Evolutionary conservation across 2,888 invertebrate species (phyloP).

Genomic region (Chymomyza procnemis): DNA sequence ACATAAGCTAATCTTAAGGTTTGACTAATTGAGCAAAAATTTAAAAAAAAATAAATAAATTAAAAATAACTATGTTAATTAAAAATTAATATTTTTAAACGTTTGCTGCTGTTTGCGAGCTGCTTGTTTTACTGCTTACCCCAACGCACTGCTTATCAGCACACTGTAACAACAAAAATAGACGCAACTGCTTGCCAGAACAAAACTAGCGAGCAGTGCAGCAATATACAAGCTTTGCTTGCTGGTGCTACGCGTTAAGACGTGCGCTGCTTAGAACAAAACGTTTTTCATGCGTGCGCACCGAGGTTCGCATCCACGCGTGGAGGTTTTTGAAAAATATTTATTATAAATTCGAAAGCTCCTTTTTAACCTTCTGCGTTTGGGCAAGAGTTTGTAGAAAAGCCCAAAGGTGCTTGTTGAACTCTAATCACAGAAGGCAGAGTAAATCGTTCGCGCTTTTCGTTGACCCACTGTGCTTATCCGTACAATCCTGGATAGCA

Average conservation of each 20-base stretch:
- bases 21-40: constrained; percentile 52
- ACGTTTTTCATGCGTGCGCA: too few relatives aligned
- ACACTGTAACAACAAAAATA: background rate
- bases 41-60: background rate
- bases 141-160: constrained; percentile 23
- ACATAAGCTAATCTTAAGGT: constrained; percentile 36
- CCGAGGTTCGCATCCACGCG: too few relatives aligned
- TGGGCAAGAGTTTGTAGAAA: constrained; percentile 75
- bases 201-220: constrained; percentile 6
- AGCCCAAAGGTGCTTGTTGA: constrained; percentile 45
- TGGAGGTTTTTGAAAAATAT: background rate
- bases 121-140: constrained; percentile 6
- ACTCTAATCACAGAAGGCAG: constrained; percentile 78
- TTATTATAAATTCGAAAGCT: constrained; percentile 8
- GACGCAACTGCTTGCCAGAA: constrained; percentile 20
- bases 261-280: background rate
- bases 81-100: background rate
- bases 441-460: constrained; percentile 75
- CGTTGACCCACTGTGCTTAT: constrained; percentile 71
- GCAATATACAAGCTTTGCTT: background rate
- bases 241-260: constrained; percentile 12
- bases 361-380: constrained; percentile 66
- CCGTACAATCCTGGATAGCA: constrained; percentile 56
- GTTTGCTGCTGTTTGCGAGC: background rate
- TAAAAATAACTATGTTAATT: too few relatives aligned